Evolutionary conservation across 2,888 invertebrate species (phyloP), one percentile per base, ranked within the genome.

Genomic region (Hirtodrosophila trivittata): DNA sequence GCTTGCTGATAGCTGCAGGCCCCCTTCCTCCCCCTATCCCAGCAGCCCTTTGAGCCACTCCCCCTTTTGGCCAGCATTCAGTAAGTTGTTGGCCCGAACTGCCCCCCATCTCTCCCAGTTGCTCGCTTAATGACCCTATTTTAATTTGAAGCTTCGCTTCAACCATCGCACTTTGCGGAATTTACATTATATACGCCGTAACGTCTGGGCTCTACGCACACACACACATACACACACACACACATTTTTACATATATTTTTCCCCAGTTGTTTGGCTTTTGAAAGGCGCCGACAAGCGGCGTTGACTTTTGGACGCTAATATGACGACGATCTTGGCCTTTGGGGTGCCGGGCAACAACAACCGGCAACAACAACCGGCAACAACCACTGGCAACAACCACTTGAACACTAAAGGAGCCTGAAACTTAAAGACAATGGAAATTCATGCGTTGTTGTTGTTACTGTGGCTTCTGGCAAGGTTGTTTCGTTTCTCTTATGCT

Each of bases 261-360:
- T 21, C 18, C 18, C 18, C 18, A 21, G 32, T 12, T 54, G 70
- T 52, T 81, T 43, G 69, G 66, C 81, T 86, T 84, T 86, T 85
- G 82, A 84, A 73, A 80, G 82, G 58, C 63, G 85, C 86, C 85
- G 65, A 83, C 86, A 83, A 72, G 86, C 81, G 77, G 62, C 69
- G 81, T 77, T 85, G 78, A 81, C 81, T 80, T 80, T 86, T 84
- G 84, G 84, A 86, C 83, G 83, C 62, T 82, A 82, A 87, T 82
- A 85, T 87, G 87, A 86, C 73, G 78, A 86, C 86, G 78, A 87
- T 83, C 87, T 87, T 83, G 82, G 82, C 86, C 87, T 83, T 87
- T 87, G 65, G 77, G 77, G 86, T 83, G 80, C 76, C 76, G 43
- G 69, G 46, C 69, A 58, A 58, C 55, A 46, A 49, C 63, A 7